phyloP scores from a whole-genome alignment of 2,888 invertebrate species.

The Noctuana brunneofusca region DNA sequence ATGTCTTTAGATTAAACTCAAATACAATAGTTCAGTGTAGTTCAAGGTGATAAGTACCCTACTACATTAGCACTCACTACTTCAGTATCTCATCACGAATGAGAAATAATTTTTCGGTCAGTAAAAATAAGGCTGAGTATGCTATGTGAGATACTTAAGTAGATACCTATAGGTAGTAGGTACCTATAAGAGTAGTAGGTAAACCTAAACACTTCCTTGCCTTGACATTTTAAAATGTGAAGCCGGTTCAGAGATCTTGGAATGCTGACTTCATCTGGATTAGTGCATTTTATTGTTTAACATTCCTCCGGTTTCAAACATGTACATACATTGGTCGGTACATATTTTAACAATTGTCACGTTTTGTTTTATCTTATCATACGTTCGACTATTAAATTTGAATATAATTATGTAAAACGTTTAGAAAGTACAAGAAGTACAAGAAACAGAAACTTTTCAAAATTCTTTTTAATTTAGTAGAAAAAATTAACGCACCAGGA shows the following conservation, averaged over 20 bases:
- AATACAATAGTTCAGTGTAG: not conserved
- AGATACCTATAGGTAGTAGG: not conserved
- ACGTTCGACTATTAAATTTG: not conserved
- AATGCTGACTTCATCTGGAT: constrained; percentile 21
- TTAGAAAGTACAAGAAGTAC: too few species aligned
- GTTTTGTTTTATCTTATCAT: not conserved
- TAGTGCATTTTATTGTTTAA: constrained; percentile 13
- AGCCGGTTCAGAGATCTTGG: constrained; percentile 15
- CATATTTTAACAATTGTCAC: not conserved
- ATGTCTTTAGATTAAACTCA: too few species aligned
- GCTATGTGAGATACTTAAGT: too few species aligned
- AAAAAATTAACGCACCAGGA: too few species aligned
- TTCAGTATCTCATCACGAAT: too few species aligned
- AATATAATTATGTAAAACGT: not conserved
- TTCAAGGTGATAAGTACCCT: too few species aligned
- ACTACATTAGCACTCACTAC: too few species aligned
- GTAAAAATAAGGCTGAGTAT: too few species aligned
- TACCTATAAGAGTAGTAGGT: too few species aligned
- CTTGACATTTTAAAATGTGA: constrained; percentile 13
- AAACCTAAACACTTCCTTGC: not conserved
- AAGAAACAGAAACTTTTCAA: too few species aligned
- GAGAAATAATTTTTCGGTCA: too few species aligned
- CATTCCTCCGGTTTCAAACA: constrained; percentile 4
- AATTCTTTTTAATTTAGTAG: too few species aligned
- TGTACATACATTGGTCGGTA: not conserved